phyloP scores from a whole-genome alignment of 2,888 invertebrate species.

The Microctonus brassicae region DNA sequence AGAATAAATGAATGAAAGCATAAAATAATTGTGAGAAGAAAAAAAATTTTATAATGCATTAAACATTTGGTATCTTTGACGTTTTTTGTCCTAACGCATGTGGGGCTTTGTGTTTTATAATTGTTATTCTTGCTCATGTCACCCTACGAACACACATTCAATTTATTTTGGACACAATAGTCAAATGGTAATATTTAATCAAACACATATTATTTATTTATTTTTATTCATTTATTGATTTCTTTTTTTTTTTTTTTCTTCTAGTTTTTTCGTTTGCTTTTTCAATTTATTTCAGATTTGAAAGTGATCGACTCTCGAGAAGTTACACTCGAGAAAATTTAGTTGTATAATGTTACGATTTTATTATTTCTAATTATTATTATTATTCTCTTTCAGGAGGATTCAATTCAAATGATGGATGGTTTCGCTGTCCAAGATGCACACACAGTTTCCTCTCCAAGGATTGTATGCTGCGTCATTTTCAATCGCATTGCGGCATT shows the following conservation, averaged over 20 bases:
- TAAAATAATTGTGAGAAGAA: not conserved
- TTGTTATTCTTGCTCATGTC: constrained; percentile 20
- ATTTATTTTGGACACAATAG: not conserved
- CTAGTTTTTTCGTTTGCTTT: not conserved
- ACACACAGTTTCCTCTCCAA: constrained; percentile 51
- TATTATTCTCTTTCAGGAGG: constrained; percentile 54
- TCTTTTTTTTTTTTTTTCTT: not conserved
- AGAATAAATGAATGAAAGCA: not conserved
- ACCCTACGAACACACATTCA: not conserved
- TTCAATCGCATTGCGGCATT: constrained; percentile 59
- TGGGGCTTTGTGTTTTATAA: constrained; percentile 49
- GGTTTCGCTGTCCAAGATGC: constrained; percentile 53
- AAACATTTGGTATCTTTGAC: not conserved
- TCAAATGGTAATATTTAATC: not conserved
- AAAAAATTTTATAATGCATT: not conserved
- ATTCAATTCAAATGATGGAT: constrained; percentile 42
- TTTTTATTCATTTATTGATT: not conserved
- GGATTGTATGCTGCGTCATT: constrained; percentile 59
- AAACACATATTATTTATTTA: not conserved
- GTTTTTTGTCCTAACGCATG: constrained; percentile 48
- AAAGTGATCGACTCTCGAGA: not conserved
- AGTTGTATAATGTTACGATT: not conserved
- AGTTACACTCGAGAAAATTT: not conserved
- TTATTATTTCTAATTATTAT: constrained; percentile 14
- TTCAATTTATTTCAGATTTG: not conserved